Evolutionary conservation across 2,888 invertebrate genomes (phyloP).

Genomic region (Sturmia bella): DNA sequence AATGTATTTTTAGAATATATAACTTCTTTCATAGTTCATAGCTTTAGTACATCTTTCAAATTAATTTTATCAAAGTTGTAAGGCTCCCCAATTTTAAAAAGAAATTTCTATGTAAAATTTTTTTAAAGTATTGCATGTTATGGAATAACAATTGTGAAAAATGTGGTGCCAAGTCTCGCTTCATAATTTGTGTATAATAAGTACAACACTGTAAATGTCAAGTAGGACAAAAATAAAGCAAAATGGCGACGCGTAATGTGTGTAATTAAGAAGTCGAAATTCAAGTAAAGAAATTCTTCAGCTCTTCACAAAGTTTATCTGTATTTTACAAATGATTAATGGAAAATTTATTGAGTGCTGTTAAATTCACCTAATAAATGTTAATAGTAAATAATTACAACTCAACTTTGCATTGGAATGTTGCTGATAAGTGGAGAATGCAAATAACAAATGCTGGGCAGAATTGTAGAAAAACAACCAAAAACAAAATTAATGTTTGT

Average conservation of each 20-base stretch:
- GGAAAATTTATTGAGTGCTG: slow-evolving; percentile 18
- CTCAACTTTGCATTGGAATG: slow-evolving; percentile 24
- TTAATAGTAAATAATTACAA: not conserved
- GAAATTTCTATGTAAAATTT: too few species aligned
- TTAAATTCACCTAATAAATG: slow-evolving; percentile 23
- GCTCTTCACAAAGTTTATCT: slow-evolving; percentile 12
- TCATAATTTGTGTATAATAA: too few species aligned
- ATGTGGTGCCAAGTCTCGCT: too few species aligned
- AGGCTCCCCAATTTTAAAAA: too few species aligned
- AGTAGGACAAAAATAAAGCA: slow-evolving; percentile 50
- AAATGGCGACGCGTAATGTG: slow-evolving; percentile 72
- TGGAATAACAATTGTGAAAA: too few species aligned
- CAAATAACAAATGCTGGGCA: slow-evolving; percentile 48
- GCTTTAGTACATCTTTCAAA: too few species aligned
- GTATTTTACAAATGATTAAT: slow-evolving; percentile 35
- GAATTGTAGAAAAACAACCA: slow-evolving; percentile 60
- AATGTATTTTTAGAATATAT: too few species aligned
- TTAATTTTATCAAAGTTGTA: too few species aligned
- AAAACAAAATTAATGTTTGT: slow-evolving; percentile 73
- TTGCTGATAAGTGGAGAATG: slow-evolving; percentile 15
- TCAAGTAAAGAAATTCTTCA: slow-evolving; percentile 58
- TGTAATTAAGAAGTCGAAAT: slow-evolving; percentile 76
- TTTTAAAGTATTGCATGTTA: too few species aligned
- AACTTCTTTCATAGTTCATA: too few species aligned
- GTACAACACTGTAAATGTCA: slow-evolving; percentile 63